Evolutionary conservation across 2,113 vertebrate genomes (phyloP), one percentile per base, ranked within the genome.

Genomic region (Lamprologus ornatipinnis): DNA sequence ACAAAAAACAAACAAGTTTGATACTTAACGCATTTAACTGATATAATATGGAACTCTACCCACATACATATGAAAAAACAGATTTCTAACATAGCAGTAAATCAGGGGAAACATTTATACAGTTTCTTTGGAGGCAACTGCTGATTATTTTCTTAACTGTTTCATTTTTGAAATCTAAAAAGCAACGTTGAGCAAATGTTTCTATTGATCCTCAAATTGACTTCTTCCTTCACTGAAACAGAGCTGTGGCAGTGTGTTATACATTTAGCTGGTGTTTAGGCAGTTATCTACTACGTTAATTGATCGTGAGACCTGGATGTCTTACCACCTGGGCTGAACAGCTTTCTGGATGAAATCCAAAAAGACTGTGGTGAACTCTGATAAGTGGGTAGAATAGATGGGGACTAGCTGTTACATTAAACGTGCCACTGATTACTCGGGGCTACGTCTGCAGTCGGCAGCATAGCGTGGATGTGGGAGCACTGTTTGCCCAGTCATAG

Each of bases 401-500:
- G 70, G 47, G 63, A 49, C 79, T 80, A 42, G 57, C 53, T 19
- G 65, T 79, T 75, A 17, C 21, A 28, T 26, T 2, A 65, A 47
- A 26, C 80, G 68, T 26, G n/a, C 6, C 45, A 6, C 28, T 54
- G 84, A 81, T 82, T 63, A 78, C 83, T 87, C 4, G 9, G 37
- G 63, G 70, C 80, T n/a, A 68, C 6, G 21, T 85, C 85, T 89
- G 85, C 84, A 73, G 78, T 83, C 88, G 4, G 80, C 82, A 86
- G 89, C 83, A 23, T 35, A 28, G 47, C 45, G 10, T 10, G 85
- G 85, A 54, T 75, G 33, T 81, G 21, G 85, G 81, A 88, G 81
- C 81, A 4, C 55, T 9, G 85, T 88, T 88, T 89, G 90, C 89
- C 88, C 89, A 88, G 88, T 89, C 83, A 89, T 86, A 91, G 83